These are phyloP conservation scores for Drosophila recens DNA, from an alignment of 2,888 invertebrate species.

Conservation along the genomic window DNA sequence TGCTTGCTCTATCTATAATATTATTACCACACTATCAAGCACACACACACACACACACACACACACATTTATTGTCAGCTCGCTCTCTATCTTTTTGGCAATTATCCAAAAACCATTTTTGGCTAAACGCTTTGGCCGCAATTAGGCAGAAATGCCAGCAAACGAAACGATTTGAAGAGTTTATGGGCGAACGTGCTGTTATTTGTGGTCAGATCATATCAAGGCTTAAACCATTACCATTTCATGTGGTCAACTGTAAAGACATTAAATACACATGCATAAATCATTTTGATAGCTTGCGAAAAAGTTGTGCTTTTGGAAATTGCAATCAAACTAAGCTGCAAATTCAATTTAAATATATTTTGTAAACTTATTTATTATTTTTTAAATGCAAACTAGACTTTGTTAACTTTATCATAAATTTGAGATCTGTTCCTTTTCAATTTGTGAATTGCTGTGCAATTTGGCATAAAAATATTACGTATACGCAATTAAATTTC, in stretches of 20 bases:
- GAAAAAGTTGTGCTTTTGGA: not conserved
- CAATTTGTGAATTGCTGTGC: not conserved
- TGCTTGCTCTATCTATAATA: constrained; percentile 44
- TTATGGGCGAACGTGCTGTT: constrained; percentile 44
- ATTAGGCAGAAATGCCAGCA: constrained; percentile 56
- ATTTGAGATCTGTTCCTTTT: not conserved
- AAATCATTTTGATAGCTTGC: constrained; percentile 1
- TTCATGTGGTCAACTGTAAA: constrained; percentile 12
- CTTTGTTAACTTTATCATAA: not conserved
- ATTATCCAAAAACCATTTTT: constrained; percentile 64
- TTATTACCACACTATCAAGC: constrained; percentile 52
- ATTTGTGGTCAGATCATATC: constrained; percentile 32
- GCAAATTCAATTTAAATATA: not conserved
- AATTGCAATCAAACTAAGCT: constrained; percentile 5
- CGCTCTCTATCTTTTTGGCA: constrained; percentile 45
- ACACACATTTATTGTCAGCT: constrained; percentile 26
- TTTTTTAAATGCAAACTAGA: not conserved
- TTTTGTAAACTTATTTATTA: not conserved
- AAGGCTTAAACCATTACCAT: constrained; percentile 11
- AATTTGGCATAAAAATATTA: not conserved
- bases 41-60: constrained; percentile 26
- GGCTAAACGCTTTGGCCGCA: constrained; percentile 61
- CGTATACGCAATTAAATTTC: not conserved
- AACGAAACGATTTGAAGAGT: constrained; percentile 31
- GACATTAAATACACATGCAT: constrained; percentile 25